Evolutionary conservation across 2,888 invertebrate species (phyloP), one percentile per base, ranked within the genome.

Genomic region (Drosophila prolongata): DNA sequence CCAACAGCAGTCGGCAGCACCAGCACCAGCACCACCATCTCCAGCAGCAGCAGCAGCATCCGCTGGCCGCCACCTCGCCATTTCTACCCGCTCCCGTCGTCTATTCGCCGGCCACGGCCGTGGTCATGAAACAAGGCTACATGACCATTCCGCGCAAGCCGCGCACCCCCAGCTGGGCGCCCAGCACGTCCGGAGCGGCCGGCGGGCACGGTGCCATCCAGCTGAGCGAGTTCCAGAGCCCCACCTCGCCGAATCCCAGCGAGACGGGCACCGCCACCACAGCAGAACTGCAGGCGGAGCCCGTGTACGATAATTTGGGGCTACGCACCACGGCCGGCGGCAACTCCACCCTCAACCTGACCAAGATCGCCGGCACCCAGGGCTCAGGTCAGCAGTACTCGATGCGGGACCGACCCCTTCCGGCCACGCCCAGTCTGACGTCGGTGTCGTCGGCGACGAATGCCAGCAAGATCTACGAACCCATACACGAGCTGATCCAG

Each of bases 71-170:
- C 13, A 95, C 96, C 73, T 96, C 96, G n/a, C 96, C 96, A 0
- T 96, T 96, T 81, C 94, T 95, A 35, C 94, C 95, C 6, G 94
- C 95, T 8, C 95, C 95, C 34, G 94, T 95, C 6, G 93, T 96
- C 43, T 94, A 95, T 27, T 95, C 95, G 5, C 91, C 92, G 6
- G 84, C 90, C 34, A 76, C 89, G 6, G 91, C 34, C 13, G 49
- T 92, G 24, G 90, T 92, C 2, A 91, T 92, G 91, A 94, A 96
- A 75, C 96, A 96, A 90, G 97, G 97, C 11, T 97, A 97, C 91
- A 97, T 97, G 46, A 97, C 97, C 14, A 97, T 97, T 69, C 97
- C 97, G 0, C 94, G 97, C 78, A 94, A 97, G 86, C 97, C 97
- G 0, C 93, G 97, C 74, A 96, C 96, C 0, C 96, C 96, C 1